These are phyloP conservation scores for Egretta garzetta DNA, from an alignment of 2,113 vertebrate genomes.

Conservation along the genomic window DNA sequence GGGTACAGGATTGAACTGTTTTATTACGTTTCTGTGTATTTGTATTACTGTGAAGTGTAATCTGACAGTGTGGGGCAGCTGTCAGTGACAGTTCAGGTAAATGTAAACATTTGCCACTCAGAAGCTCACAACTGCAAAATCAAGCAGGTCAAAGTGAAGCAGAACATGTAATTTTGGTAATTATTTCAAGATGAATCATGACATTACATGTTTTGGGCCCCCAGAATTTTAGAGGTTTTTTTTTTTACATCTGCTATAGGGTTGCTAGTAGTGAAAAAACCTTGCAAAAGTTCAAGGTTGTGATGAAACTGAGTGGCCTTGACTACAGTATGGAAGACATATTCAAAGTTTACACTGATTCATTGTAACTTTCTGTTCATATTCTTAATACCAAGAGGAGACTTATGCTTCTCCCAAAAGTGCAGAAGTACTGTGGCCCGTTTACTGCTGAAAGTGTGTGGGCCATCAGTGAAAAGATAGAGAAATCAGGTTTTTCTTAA, in stretches of 20 bases:
- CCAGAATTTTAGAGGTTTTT: neutral
- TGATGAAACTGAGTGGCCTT: neutral
- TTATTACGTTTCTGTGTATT: neutral
- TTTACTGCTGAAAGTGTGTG: neutral
- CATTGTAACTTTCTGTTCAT: neutral
- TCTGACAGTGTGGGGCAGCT: neutral
- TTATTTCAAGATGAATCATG: neutral
- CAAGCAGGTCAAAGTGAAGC: neutral
- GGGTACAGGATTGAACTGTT: neutral
- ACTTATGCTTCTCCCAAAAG: neutral
- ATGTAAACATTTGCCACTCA: neutral
- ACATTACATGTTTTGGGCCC: accelerated
- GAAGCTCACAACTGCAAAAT: neutral
- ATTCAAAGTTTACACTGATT: neutral
- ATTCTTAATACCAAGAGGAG: neutral
- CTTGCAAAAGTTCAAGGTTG: neutral
- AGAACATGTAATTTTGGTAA: neutral
- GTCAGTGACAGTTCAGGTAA: neutral
- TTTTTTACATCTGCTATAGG: neutral
- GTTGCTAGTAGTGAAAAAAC: neutral
- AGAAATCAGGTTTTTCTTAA: neutral
- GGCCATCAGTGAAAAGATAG: neutral
- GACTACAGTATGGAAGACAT: neutral
- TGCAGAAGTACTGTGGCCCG: neutral
- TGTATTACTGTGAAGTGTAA: neutral